Base-by-base conservation (phyloP, 1,140 invertebrate species). In the Phenacoccus solenopsis region DNA sequence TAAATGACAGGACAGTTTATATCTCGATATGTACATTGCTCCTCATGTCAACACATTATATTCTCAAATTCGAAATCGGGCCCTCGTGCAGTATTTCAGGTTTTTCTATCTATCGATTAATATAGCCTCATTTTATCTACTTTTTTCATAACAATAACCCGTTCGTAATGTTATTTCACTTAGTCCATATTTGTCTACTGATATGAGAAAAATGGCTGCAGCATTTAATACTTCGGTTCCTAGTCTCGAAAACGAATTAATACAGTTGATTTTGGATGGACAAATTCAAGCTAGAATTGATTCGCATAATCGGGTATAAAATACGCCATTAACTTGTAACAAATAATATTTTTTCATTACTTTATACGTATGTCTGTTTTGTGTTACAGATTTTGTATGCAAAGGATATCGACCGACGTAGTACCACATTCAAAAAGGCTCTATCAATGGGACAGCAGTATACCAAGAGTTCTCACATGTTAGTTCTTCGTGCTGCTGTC, bases 231-330 rank as follows among this genome's bases (percentile, higher is more conserved):
- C 96, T 35, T 91, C 88, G 69, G 88, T 98, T 1, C 82, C 85
- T 71, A 93, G 89, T 71, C 81, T 99, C 64, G 96, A 99, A 83
- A 94, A 98, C 82, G 97, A 99, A 80, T 83, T 99, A 0, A 98
- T 98, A 93, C 90, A 94, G 76, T 81, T 99, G 32, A 99, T 99
- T 75, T 83, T 98, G 16, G 94, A 98, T 77, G 94, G 95, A 0
- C 93, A 97, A 78, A 97, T 99, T 74, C 94, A 98, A 79, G 97
- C 96, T 59, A 85, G 96, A 64, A 98, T 99, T 77, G 96, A 99
- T 84, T 97, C 94, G 30, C 93, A 96, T 79, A 94, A 94, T 80
- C 95, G 95, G 82, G 84, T 86, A 75, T 28, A 69, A 68, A 56
- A n/a, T n/a, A n/a, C n/a, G n/a, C n/a, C n/a, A n/a, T n/a, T n/a